Base-by-base conservation (phyloP, 2,888 invertebrate species). In the Eucera pruinosa region DNA sequence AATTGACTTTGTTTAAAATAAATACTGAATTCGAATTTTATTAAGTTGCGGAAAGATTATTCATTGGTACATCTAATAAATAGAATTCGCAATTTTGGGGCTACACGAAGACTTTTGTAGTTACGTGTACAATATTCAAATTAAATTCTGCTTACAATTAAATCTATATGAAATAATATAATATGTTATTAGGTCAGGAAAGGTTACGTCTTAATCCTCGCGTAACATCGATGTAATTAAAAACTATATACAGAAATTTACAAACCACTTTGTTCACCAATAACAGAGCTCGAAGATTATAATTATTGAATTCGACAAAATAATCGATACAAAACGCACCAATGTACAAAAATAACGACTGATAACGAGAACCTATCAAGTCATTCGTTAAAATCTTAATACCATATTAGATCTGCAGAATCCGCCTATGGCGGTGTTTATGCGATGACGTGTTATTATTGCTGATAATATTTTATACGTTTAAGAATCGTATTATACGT, bases 341-440 rank as follows among this genome's bases (percentile, higher is more conserved):
- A 33, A 20, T 33, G 4, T 20, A 7, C 2, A 20, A 18, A 33
- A 18, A 6, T 15, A 30, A 27, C 9, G 2, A 13, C 23, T 9
- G 55, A 36, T 36, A 66, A 57, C 13, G 25, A 23, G 23, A 39
- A 39, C 4, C 27, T 13, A 7, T 20, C 13, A 36, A 65, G 33
- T 33, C 15, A 23, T 54, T 65, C 20, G 20, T 33, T 43, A 15
- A 43, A 64, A 30, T 50, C 27, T 33, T 41, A 62, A 61, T 54
- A 15, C 45, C 45, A n/a, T 33, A 43, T 65, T 0, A 30, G 27
- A 60, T 23, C 33, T 13, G 50, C 3, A 15, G 20, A 20, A 23
- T 25, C 15, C 1, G 13, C 6, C 6, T 3, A 25, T 25, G 9
- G 15, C 25, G 6, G 18, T 30, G 48, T 52, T 64, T 20, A 18